Percentiles rank a stretch among this genome's conserved stretches.
Evolutionary conservation across 2,113 vertebrate species (phyloP).

Genomic region (Pavo muticus): DNA sequence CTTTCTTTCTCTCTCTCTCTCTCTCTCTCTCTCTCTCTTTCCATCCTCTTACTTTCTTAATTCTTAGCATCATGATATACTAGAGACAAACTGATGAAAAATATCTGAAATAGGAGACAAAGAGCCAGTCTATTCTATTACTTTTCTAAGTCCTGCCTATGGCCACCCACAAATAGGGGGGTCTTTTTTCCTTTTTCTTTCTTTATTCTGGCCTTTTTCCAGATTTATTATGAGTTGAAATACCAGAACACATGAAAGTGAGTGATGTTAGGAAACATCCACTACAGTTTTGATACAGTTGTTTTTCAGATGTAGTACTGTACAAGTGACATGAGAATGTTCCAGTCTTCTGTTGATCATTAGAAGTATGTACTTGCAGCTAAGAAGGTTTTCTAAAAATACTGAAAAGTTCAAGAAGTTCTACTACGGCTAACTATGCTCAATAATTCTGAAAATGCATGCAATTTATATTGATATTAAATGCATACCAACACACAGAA

Average conservation of each 20-base stretch:
- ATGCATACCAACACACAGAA: background rate
- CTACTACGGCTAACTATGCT: background rate
- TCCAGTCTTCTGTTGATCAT: background rate
- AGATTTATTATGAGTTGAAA: background rate
- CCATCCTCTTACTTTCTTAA: background rate
- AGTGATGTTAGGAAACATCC: background rate
- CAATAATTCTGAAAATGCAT: background rate
- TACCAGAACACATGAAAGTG: background rate
- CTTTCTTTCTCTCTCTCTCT: background rate
- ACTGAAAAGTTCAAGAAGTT: background rate
- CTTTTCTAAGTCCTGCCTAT: background rate
- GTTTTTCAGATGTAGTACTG: background rate
- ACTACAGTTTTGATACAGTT: background rate
- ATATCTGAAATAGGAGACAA: background rate
- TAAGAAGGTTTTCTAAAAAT: conserved; percentile 21
- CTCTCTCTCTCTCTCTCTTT: background rate
- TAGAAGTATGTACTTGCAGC: background rate
- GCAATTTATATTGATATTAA: background rate
- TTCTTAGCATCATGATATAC: background rate
- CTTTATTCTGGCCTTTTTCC: background rate
- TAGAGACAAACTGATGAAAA: background rate
- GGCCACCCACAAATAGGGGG: background rate
- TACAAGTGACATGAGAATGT: background rate
- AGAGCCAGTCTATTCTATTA: background rate
- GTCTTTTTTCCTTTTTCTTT: background rate